phyloP scores from a whole-genome alignment of 2,888 invertebrate genomes.

The Agonopterix alstromeriana region DNA sequence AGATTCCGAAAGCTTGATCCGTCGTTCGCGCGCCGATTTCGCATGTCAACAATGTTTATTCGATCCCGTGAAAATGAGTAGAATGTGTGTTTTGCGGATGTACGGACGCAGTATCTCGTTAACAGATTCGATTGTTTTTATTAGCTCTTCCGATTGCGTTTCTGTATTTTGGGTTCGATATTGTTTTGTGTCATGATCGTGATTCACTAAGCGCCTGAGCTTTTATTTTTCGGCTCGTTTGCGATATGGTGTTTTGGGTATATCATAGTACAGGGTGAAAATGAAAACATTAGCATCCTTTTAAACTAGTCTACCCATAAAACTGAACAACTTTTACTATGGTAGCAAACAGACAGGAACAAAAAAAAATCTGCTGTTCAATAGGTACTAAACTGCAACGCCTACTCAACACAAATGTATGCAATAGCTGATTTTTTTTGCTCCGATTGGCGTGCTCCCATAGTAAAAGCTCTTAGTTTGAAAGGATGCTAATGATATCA shows the following conservation, averaged over 20 bases:
- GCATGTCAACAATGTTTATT: conserved; percentile 32
- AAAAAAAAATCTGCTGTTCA: too few species aligned
- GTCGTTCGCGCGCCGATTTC: conserved; percentile 20
- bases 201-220: not conserved
- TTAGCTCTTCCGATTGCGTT: conserved; percentile 7
- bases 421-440: too few species aligned
- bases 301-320: too few species aligned
- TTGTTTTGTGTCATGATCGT: conserved; percentile 4
- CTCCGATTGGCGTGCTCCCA: too few species aligned
- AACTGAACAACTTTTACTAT: too few species aligned
- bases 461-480: too few species aligned
- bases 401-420: too few species aligned
- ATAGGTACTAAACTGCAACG: too few species aligned
- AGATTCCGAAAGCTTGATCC: conserved; percentile 15
- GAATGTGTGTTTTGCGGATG: conserved; percentile 28
- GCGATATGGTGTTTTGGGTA: not conserved
- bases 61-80: conserved; percentile 18
- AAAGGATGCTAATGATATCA: too few species aligned
- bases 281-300: too few species aligned
- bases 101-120: conserved; percentile 32
- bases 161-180: conserved; percentile 3
- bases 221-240: not conserved
- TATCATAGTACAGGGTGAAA: too few species aligned
- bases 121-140: conserved; percentile 43
- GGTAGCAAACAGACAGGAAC: too few species aligned